A percentile compares a stretch with the other conserved stretches of the same genome.
These are phyloP conservation scores for Pavo muticus DNA, from an alignment of 2,113 vertebrate genomes.

Conservation along the genomic window DNA sequence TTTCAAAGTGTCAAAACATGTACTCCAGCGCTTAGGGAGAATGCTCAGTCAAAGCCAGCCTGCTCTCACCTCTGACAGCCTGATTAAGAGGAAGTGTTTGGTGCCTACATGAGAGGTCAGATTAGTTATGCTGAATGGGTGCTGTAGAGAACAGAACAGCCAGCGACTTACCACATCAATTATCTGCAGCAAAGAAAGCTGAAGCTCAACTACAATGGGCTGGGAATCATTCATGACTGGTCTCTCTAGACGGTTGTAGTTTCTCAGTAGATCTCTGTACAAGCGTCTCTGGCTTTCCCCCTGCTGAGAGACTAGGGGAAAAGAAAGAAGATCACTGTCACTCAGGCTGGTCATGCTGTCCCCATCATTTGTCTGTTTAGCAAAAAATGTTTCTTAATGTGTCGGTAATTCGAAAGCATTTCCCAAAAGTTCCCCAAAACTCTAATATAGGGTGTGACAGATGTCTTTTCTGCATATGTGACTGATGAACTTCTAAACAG, in stretches of 20 bases:
- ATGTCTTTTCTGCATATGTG: neutral
- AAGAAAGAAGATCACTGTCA: neutral
- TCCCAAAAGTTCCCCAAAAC: neutral
- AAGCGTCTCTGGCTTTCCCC: constrained; percentile 87
- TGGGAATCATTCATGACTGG: constrained; percentile 89
- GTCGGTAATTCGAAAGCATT: neutral
- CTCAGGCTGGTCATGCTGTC: neutral
- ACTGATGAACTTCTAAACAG: neutral
- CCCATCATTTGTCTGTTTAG: neutral
- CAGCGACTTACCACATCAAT: constrained; percentile 88
- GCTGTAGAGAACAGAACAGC: neutral
- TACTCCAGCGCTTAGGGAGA: neutral
- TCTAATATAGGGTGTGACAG: neutral
- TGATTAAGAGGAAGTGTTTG: neutral
- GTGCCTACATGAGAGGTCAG: neutral
- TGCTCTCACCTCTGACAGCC: neutral
- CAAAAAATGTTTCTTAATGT: neutral
- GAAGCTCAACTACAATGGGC: constrained; percentile 85
- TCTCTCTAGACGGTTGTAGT: constrained; percentile 88
- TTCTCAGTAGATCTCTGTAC: constrained; percentile 86
- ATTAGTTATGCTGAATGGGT: neutral
- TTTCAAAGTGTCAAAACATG: constrained; percentile 13
- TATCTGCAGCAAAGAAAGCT: constrained; percentile 90
- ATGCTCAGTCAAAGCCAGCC: neutral
- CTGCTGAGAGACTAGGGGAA: constrained; percentile 80